These are phyloP conservation scores for Bufo gargarizans DNA, from an alignment of 2,113 vertebrate genomes.

Conservation along the genomic window DNA sequence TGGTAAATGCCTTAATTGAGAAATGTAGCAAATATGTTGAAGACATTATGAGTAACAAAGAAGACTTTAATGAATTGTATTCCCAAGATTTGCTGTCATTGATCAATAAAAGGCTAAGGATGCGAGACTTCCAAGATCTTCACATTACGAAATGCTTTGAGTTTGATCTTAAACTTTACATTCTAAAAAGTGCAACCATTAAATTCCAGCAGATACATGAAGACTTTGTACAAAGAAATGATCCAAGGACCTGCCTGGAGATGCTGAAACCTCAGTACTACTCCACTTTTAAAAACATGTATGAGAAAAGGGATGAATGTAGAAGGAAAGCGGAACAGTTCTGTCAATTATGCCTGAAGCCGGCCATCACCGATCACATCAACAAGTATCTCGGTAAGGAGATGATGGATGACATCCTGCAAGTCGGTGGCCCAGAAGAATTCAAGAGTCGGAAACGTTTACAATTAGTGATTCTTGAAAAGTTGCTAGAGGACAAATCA, in stretches of 20 bases:
- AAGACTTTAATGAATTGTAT: conserved; percentile 61
- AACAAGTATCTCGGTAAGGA: conserved; percentile 52
- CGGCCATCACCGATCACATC: conserved; percentile 44
- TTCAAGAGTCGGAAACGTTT: conserved; percentile 50
- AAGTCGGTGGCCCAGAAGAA: not conserved
- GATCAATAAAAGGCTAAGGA: conserved; percentile 62
- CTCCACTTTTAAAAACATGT: conserved; percentile 45
- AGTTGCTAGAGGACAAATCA: conserved; percentile 22
- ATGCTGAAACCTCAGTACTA: conserved; percentile 35
- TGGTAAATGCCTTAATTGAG: not conserved
- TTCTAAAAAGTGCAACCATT: conserved; percentile 23
- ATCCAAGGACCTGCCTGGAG: not conserved
- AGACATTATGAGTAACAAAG: conserved; percentile 51
- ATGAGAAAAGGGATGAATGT: conserved; percentile 32
- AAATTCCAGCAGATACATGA: conserved; percentile 49
- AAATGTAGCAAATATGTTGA: not conserved
- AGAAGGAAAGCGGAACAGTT: conserved; percentile 42
- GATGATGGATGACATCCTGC: conserved; percentile 52
- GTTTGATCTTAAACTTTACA: conserved; percentile 51
- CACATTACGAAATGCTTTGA: conserved; percentile 18
- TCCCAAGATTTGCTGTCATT: conserved; percentile 65
- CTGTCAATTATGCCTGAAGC: conserved; percentile 47
- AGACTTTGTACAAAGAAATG: conserved; percentile 11
- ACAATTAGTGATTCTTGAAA: conserved; percentile 49
- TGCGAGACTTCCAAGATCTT: not conserved